Percentiles rank a stretch among this genome's conserved stretches.
Evolutionary conservation across 2,113 vertebrate species (phyloP).

Genomic region (Axis porcinus): DNA sequence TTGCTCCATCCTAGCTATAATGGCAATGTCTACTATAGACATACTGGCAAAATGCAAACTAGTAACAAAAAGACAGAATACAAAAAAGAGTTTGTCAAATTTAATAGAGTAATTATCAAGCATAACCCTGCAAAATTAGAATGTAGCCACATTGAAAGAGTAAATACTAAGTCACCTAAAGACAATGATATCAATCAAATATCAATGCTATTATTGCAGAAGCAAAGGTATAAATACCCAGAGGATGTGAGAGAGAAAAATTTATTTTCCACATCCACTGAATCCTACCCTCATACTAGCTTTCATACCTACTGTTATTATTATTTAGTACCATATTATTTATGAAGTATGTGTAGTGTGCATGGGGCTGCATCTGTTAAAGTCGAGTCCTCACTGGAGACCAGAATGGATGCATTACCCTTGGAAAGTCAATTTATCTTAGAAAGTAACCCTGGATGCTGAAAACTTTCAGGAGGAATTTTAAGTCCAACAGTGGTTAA

Average conservation of each 20-base stretch:
- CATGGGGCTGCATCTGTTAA: background rate
- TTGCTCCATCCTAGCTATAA: background rate
- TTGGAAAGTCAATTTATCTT: background rate
- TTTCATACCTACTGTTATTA: background rate
- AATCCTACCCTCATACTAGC: background rate
- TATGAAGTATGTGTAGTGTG: background rate
- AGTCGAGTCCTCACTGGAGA: background rate
- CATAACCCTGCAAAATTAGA: background rate
- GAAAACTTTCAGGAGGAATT: background rate
- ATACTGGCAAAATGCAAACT: background rate
- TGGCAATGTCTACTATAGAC: background rate
- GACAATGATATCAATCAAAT: background rate
- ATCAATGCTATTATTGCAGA: background rate
- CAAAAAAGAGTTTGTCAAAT: background rate
- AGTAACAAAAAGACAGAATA: background rate
- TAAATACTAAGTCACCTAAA: background rate
- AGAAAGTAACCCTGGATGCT: background rate
- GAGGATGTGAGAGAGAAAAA: background rate
- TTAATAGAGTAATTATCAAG: background rate
- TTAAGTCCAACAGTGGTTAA: background rate
- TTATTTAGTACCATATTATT: background rate
- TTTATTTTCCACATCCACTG: background rate
- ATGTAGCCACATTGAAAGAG: background rate
- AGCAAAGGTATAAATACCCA: background rate
- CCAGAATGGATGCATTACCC: background rate